Conservation (phyloP, 2,888 invertebrate genomes). For the Polyommatus iphigenia region DNA sequence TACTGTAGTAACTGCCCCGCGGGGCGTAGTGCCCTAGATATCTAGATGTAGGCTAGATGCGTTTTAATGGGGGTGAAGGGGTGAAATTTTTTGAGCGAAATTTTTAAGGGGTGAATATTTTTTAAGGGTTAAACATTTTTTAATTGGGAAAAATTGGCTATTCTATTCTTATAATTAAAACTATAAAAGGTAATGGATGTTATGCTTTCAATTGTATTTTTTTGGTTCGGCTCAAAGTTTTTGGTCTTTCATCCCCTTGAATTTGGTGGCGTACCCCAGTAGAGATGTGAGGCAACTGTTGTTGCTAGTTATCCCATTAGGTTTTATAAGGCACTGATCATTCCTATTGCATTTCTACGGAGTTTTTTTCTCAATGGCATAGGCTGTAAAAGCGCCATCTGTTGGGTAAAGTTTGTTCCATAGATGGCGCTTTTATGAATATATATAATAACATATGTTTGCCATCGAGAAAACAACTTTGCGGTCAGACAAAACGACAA, state of each 20-base stretch:
- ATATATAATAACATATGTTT: background rate
- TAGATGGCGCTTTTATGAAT: background rate
- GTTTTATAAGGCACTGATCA: constrained; percentile 28
- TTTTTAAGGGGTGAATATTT: background rate
- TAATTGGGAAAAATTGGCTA: too few species aligned
- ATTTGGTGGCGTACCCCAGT: constrained; percentile 15
- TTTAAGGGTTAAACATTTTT: background rate
- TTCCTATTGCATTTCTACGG: constrained; percentile 6
- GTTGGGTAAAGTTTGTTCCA: background rate
- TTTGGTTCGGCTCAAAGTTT: background rate
- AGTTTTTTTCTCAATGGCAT: background rate
- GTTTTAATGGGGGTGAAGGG: constrained; percentile 19
- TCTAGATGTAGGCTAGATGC: constrained; percentile 58
- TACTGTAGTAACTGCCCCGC: constrained; percentile 55
- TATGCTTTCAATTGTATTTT: background rate
- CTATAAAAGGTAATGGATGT: too few species aligned
- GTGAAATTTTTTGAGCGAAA: background rate
- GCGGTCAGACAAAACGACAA: background rate
- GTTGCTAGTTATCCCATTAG: constrained; percentile 20
- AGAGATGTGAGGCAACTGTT: constrained; percentile 11
- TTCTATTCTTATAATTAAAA: too few species aligned
- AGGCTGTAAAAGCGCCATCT: constrained; percentile 28
- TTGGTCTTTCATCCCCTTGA: background rate
- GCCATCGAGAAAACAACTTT: background rate
- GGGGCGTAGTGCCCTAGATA: constrained; percentile 59